Conservation (phyloP, 2,888 invertebrate species). For the Eristalis arbustorum region DNA sequence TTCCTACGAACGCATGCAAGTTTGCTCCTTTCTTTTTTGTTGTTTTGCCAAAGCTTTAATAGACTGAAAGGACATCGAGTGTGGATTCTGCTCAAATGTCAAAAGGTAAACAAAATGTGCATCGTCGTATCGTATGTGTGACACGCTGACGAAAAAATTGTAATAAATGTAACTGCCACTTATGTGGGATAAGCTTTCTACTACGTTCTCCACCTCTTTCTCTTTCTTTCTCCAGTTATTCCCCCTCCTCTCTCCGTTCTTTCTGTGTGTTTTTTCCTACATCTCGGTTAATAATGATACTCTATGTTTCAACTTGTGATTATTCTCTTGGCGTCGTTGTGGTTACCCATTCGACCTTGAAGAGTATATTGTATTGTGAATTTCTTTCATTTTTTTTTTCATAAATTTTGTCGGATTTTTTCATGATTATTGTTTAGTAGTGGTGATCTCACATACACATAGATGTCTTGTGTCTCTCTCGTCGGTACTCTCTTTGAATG, state of each 20-base stretch:
- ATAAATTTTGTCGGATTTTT: slow-evolving; percentile 2
- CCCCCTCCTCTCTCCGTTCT: neutral
- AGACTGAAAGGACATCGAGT: neutral
- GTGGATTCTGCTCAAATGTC: slow-evolving; percentile 41
- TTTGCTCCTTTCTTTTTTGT: too few species aligned
- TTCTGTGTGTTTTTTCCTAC: neutral
- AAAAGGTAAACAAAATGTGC: slow-evolving; percentile 58
- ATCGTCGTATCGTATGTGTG: slow-evolving; percentile 5
- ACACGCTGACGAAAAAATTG: neutral
- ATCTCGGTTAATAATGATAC: neutral
- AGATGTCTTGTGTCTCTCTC: slow-evolving; percentile 1
- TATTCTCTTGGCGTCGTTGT: slow-evolving; percentile 58
- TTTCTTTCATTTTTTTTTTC: slow-evolving; percentile 4
- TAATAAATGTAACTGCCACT: slow-evolving; percentile 29
- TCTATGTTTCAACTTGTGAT: slow-evolving; percentile 25
- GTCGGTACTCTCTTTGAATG: neutral
- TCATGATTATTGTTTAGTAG: slow-evolving; percentile 42
- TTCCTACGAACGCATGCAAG: neutral
- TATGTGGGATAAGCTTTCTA: neutral
- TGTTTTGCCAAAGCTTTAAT: slow-evolving; percentile 16
- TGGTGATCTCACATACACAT: slow-evolving; percentile 11
- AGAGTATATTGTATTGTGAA: slow-evolving; percentile 43
- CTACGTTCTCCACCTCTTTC: slow-evolving; percentile 12
- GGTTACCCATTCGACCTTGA: slow-evolving; percentile 69
- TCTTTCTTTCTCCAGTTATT: slow-evolving; percentile 7